Conservation (phyloP, 2,113 vertebrate species). For the Sceloporus tristichus region DNA sequence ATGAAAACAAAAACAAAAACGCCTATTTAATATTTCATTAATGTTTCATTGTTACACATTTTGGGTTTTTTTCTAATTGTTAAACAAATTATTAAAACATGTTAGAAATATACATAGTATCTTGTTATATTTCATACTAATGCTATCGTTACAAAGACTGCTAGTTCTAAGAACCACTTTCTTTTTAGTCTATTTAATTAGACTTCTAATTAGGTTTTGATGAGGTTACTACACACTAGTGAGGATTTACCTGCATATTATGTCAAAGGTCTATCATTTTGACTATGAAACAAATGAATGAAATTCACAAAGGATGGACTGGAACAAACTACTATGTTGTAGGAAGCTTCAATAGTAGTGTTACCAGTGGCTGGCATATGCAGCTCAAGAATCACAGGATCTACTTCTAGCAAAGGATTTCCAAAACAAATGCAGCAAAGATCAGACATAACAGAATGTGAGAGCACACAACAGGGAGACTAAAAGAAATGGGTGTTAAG, state of each 20-base stretch:
- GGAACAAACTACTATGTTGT: background rate
- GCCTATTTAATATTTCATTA: constrained; percentile 60
- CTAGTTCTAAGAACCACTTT: background rate
- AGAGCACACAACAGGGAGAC: background rate
- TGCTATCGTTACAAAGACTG: background rate
- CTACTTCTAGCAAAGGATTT: background rate
- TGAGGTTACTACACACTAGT: background rate
- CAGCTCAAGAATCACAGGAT: background rate
- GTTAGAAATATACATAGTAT: background rate
- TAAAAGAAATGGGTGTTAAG: too few species aligned
- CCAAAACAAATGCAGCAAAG: background rate
- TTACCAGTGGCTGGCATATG: background rate
- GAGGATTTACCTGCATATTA: background rate
- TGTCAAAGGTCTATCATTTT: background rate
- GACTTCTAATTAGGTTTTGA: background rate
- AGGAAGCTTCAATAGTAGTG: background rate
- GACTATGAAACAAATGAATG: background rate
- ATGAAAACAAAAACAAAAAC: constrained; percentile 51
- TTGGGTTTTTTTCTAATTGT: constrained; percentile 47
- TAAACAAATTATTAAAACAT: constrained; percentile 44
- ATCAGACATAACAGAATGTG: background rate
- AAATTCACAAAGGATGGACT: background rate
- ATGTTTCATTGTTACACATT: constrained; percentile 59
- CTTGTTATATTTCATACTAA: constrained; percentile 1
- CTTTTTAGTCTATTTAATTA: background rate